A percentile compares a stretch with the other conserved stretches of the same genome.
Evolutionary conservation across 92 coral and sea anemone species (phyloP).

Genomic region (Heteractis magnifica): DNA sequence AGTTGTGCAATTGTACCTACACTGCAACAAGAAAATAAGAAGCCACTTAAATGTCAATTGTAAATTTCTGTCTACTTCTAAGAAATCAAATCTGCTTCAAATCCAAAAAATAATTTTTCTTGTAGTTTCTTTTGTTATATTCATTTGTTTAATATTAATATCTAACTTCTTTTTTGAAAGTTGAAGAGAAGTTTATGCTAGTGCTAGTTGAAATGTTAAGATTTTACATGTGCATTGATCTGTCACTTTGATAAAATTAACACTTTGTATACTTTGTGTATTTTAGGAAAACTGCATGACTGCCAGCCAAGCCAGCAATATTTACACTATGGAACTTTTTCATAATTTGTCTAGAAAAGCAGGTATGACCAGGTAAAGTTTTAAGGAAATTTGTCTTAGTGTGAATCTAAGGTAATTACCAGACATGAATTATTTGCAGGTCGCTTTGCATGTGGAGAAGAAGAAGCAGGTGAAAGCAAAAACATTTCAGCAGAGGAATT

Average conservation of each 20-base stretch:
- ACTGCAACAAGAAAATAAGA: too few species aligned
- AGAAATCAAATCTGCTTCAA: too few species aligned
- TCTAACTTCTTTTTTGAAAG: too few species aligned
- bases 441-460: constrained; percentile 62
- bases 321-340: constrained; percentile 32
- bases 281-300: constrained; percentile 7
- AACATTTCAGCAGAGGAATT: constrained; percentile 50
- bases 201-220: too few species aligned
- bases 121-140: too few species aligned
- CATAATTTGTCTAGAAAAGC: constrained; percentile 37
- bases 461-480: constrained; percentile 39
- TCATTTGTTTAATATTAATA: too few species aligned
- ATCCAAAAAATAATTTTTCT: too few species aligned
- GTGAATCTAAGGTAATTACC: background rate
- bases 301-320: constrained; percentile 11
- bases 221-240: background rate
- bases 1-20: too few species aligned
- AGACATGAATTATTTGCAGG: constrained; percentile 47
- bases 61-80: too few species aligned
- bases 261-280: background rate
- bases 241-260: background rate
- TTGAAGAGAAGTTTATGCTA: too few species aligned
- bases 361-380: constrained; percentile 33
- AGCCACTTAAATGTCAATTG: too few species aligned
- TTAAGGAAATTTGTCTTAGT: background rate